A percentile compares a stretch with the other conserved stretches of the same genome.
These are phyloP conservation scores for Sarcophilus harrisii DNA, from an alignment of 2,797 vertebrate genomes.

Conservation along the genomic window DNA sequence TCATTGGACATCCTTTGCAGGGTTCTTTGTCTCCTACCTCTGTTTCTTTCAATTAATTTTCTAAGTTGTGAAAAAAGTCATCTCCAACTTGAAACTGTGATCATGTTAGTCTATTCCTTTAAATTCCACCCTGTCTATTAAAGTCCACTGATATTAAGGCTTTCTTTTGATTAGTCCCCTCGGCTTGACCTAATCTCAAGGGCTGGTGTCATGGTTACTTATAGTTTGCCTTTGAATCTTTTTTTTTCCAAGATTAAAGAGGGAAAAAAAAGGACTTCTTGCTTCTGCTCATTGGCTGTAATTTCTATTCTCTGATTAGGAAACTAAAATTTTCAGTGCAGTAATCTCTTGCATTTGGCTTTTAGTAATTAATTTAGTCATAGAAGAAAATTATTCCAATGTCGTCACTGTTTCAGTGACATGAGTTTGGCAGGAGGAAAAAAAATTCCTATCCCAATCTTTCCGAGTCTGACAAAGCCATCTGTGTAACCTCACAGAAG, in stretches of 20 bases:
- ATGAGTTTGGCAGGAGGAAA: neutral
- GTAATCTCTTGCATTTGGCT: neutral
- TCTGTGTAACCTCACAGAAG: neutral
- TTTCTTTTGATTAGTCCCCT: neutral
- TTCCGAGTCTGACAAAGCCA: neutral
- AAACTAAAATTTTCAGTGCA: neutral
- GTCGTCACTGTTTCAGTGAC: neutral
- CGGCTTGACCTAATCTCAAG: neutral
- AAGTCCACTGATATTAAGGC: neutral
- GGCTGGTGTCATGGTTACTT: neutral
- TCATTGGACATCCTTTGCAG: neutral
- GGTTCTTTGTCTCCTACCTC: slow-evolving; percentile 6
- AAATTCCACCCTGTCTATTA: neutral
- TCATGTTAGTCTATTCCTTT: neutral
- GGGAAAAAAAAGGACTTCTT: neutral
- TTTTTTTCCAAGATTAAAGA: neutral
- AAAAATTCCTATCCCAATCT: neutral
- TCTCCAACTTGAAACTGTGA: neutral
- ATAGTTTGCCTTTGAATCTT: neutral
- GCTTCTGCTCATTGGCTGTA: neutral
- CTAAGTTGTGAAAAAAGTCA: neutral
- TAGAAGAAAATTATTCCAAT: slow-evolving; percentile 7
- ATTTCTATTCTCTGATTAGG: neutral
- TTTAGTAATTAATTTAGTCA: slow-evolving; percentile 12
- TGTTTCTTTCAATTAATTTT: neutral